Base-by-base conservation (phyloP, 2,113 vertebrate species). In the Spea multiplicata region DNA sequence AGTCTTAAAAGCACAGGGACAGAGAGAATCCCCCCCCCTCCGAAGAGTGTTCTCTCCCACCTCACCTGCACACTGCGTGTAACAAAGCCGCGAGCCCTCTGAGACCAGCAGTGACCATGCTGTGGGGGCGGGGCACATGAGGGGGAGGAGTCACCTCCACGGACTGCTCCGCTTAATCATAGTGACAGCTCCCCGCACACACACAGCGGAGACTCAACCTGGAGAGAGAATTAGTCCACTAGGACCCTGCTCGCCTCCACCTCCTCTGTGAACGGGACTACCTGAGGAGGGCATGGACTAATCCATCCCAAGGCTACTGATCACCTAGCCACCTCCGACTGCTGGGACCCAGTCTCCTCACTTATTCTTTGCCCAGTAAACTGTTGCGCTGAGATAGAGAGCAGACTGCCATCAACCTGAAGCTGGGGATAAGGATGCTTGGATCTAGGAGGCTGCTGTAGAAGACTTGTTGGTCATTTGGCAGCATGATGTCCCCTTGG, bases 401-500 rank as follows among this genome's bases (percentile, higher is more conserved):
- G 44, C 66, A 13, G 44, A 6, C 8, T 46, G 10, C 10, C 5
- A 47, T n/a, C 47, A 10, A 16, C 46, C 67, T 70, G 67, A 48
- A 70, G 66, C 45, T 68, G 30, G 4, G 66, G 66, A 68, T 68
- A n/a, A 68, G 13, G 45, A 30, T 74, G 47, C 61, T 8, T 65
- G 62, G 62, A 44, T 5, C 16, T 46, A 55, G 16, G 49, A 53
- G 69, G 4, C 4, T 3, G 7, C 30, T 72, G 53, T 44, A 71
- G 70, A 70, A 73, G 52, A 50, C 62, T 73, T 7, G 6, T 4
- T 73, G 69, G 1, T 47, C 55, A 4, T n/a, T 66, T 8, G 4
- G 7, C 77, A 80, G 9, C 62, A 80, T 73, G 70, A 47, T 14
- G 10, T 14, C 44, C 16, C 47, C 59, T 62, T 49, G 62, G 64